Evolutionary conservation across 30 jellyfish, hydroid and myxozoan genomes (phyloP).

Genomic region (Aurelia coerulea): DNA sequence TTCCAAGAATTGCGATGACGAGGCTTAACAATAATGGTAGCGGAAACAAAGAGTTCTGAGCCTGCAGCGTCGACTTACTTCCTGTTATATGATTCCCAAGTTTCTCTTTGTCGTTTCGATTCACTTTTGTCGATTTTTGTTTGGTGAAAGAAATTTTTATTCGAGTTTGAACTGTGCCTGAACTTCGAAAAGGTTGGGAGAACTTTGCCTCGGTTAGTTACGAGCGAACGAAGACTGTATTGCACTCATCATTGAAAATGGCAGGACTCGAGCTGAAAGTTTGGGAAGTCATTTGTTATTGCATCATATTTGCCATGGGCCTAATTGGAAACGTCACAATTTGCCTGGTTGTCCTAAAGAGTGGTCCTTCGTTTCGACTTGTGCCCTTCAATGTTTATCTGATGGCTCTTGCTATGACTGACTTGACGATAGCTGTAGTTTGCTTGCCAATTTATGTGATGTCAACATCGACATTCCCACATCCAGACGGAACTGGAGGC

Average conservation of each 20-base stretch:
- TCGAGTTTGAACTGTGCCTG: too few relatives aligned
- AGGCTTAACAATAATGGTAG: too few relatives aligned
- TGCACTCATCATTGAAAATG: neutral
- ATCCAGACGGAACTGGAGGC: conserved; percentile 71
- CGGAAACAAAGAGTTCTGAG: too few relatives aligned
- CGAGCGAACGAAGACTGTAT: too few relatives aligned
- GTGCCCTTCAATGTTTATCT: conserved; percentile 73
- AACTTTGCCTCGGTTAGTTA: too few relatives aligned
- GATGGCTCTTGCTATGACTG: conserved; percentile 76
- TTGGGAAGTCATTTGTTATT: conserved; percentile 82
- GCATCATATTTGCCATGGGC: conserved; percentile 60
- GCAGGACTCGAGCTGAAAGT: conserved; percentile 9
- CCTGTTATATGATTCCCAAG: too few relatives aligned
- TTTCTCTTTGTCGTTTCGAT: too few relatives aligned
- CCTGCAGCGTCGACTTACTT: too few relatives aligned
- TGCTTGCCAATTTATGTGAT: conserved; percentile 67
- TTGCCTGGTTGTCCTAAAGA: conserved; percentile 47
- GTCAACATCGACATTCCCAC: conserved; percentile 68
- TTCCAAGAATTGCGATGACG: too few relatives aligned
- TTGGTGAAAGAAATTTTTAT: too few relatives aligned
- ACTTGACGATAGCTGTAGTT: conserved; percentile 45
- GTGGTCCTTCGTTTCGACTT: conserved; percentile 41
- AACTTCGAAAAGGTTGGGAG: too few relatives aligned
- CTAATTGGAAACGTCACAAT: conserved; percentile 71
- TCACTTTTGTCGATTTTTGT: too few relatives aligned